Evolutionary conservation across 2,888 invertebrate genomes (phyloP).

Genomic region (Acronicta leporina): DNA sequence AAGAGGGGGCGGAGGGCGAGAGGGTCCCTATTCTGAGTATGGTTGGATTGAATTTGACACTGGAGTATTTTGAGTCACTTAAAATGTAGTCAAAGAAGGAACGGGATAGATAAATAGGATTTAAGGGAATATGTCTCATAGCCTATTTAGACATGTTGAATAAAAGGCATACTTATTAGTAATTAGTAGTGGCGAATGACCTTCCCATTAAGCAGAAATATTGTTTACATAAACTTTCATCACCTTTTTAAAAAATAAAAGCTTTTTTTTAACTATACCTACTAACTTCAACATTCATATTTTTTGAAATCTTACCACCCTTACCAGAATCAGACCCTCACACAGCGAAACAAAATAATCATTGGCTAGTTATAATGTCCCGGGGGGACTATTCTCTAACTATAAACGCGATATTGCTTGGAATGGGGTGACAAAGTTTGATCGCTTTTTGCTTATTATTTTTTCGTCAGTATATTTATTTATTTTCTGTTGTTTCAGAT

Average conservation of each 20-base stretch:
- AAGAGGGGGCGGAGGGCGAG: conserved; percentile 75
- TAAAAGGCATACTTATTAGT: too few species aligned
- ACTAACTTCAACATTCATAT: background rate
- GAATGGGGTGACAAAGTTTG: conserved; percentile 68
- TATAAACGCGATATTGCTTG: conserved; percentile 80
- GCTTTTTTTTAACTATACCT: background rate
- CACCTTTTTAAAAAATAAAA: too few species aligned
- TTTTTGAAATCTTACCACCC: too few species aligned
- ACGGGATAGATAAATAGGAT: too few species aligned
- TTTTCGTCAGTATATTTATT: conserved; percentile 43
- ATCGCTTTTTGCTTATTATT: conserved; percentile 77
- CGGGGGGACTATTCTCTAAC: conserved; percentile 80
- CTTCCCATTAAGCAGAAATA: too few species aligned
- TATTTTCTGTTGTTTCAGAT: conserved; percentile 16
- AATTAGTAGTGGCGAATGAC: too few species aligned
- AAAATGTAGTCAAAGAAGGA: too few species aligned
- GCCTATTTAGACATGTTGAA: too few species aligned
- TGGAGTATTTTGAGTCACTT: background rate
- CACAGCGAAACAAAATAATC: conserved; percentile 80
- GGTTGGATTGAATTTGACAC: conserved; percentile 13
- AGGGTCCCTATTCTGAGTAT: conserved; percentile 56
- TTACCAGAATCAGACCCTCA: conserved; percentile 64
- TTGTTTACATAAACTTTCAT: too few species aligned
- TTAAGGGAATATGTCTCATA: too few species aligned
- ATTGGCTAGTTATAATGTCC: conserved; percentile 85